phyloP scores from a whole-genome alignment of 2,113 vertebrate genomes.

The Coryphaenoides rupestris region DNA sequence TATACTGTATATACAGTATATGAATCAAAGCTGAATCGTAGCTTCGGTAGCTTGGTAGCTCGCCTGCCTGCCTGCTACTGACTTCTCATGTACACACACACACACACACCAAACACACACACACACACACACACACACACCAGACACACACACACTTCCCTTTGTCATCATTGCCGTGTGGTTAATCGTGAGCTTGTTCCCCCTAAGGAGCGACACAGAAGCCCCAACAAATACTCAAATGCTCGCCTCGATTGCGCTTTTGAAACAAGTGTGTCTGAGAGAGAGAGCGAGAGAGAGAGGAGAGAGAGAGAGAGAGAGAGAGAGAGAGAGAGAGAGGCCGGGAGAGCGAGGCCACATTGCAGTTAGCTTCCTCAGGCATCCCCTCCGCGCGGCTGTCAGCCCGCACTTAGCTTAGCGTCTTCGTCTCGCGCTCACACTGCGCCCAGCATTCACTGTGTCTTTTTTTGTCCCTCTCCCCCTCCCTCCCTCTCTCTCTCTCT shows the following conservation, averaged over 20 bases:
- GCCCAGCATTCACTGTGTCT: conserved; percentile 10
- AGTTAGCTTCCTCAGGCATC: conserved; percentile 47
- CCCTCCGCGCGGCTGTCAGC: conserved; percentile 48
- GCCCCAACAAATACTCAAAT: no score
- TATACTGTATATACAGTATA: no score
- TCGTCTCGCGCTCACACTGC: conserved; percentile 50
- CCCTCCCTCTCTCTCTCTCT: conserved; percentile 8
- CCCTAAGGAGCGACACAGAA: background rate
- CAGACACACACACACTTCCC: background rate
- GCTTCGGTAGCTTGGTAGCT: no score
- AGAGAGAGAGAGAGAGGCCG: background rate
- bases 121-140: conserved; percentile 3
- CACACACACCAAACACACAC: background rate
- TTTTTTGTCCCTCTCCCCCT: conserved; percentile 3
- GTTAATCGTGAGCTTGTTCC: conserved; percentile 8
- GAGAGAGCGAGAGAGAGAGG: background rate
- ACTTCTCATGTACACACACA: no score
- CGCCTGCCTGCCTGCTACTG: no score
- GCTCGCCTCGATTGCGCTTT: no score
- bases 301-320: background rate
- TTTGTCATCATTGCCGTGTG: background rate
- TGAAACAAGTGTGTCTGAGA: background rate
- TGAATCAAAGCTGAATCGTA: no score
- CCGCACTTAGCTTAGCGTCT: conserved; percentile 60
- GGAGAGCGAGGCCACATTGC: conserved; percentile 34